These are phyloP conservation scores for Dolichallabes microphthalmus DNA, from an alignment of 2,113 vertebrate species.

Conservation along the genomic window DNA sequence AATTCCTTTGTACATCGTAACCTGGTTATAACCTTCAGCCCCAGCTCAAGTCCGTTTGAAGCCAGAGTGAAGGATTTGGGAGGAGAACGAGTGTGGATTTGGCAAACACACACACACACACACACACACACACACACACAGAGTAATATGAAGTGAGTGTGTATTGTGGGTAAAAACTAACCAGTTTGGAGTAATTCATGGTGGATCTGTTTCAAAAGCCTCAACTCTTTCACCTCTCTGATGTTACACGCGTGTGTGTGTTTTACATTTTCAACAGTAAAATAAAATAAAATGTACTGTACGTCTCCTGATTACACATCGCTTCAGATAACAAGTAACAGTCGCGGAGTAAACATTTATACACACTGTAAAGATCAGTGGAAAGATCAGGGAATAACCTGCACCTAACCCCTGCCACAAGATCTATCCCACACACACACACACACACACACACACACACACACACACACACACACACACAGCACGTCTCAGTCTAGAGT, in stretches of 20 bases:
- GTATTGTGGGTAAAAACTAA: not conserved
- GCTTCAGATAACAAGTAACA: not conserved
- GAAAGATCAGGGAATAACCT: not conserved
- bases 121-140: not conserved
- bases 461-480: not conserved
- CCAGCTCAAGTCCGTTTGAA: slow-evolving; percentile 73
- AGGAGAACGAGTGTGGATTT: slow-evolving; percentile 65
- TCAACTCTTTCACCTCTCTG: not conserved
- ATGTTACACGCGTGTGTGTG: not conserved
- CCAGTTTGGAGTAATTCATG: not conserved
- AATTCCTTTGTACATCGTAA: slow-evolving; percentile 71
- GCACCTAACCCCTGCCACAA: not conserved
- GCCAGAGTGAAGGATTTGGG: slow-evolving; percentile 60
- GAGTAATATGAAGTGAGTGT: not conserved
- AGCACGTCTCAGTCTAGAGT: no score
- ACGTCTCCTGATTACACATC: not conserved
- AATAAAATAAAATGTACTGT: not conserved
- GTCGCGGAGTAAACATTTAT: not conserved
- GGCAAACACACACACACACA: slow-evolving; percentile 56
- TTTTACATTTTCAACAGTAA: not conserved
- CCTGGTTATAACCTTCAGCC: slow-evolving; percentile 69
- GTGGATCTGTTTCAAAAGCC: not conserved
- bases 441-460: no score
- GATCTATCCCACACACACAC: not conserved
- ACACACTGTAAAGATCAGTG: not conserved